Evolutionary conservation across 2,888 invertebrate genomes (phyloP).

Genomic region (Muschampia plurimacula): DNA sequence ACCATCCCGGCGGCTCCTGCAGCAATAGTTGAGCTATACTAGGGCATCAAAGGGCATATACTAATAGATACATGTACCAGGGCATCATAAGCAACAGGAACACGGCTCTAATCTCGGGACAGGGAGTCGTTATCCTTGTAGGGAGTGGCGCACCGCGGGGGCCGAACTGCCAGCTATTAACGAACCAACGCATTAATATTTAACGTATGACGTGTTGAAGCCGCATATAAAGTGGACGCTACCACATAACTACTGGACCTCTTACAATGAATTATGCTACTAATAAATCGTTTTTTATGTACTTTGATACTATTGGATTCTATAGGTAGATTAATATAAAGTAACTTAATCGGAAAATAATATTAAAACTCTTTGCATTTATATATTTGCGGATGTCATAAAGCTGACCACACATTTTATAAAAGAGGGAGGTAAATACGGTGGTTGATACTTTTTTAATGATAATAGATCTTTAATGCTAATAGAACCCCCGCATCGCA

Average conservation of each 20-base stretch:
- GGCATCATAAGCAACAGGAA: slow-evolving; percentile 27
- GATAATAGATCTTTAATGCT: not conserved
- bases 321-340: not conserved
- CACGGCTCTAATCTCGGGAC: slow-evolving; percentile 54
- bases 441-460: too few species aligned
- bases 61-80: not conserved
- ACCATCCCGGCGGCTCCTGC: not conserved
- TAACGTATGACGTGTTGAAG: slow-evolving; percentile 52
- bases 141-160: slow-evolving; percentile 52
- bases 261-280: slow-evolving; percentile 23
- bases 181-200: slow-evolving; percentile 62
- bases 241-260: slow-evolving; percentile 21
- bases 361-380: not conserved
- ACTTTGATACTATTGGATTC: not conserved
- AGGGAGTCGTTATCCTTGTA: slow-evolving; percentile 65
- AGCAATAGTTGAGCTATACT: not conserved
- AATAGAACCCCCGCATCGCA: not conserved
- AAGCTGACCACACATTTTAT: not conserved
- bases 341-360: not conserved
- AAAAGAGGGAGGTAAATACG: not conserved
- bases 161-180: slow-evolving; percentile 58
- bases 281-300: slow-evolving; percentile 23
- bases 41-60: not conserved
- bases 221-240: slow-evolving; percentile 42
- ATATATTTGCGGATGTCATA: not conserved